These are phyloP conservation scores for Psittacula echo DNA, from an alignment of 2,797 vertebrate species.

Conservation along the genomic window DNA sequence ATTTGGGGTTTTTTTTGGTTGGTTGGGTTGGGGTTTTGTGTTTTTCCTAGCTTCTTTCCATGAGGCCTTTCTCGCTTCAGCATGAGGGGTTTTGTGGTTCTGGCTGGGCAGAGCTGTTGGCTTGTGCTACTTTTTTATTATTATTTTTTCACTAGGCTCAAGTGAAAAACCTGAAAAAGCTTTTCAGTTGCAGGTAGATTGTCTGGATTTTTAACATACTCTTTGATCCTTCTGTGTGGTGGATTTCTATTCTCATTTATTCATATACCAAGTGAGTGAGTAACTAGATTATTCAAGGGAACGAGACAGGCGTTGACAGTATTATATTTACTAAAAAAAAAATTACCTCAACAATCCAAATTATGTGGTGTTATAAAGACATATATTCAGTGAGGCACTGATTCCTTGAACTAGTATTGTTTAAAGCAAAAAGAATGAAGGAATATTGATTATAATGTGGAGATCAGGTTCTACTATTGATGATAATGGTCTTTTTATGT, in stretches of 20 bases:
- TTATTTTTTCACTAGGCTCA: background rate
- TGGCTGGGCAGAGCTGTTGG: background rate
- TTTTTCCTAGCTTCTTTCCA: background rate
- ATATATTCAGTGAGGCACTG: background rate
- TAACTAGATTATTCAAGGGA: background rate
- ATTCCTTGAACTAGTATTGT: background rate
- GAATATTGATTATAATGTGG: background rate
- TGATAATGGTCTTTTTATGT: background rate
- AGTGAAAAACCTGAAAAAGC: background rate
- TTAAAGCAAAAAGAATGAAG: background rate
- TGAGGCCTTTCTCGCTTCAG: fast-evolving
- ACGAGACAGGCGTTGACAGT: background rate
- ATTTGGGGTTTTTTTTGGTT: background rate
- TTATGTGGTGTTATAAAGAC: background rate
- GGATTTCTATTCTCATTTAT: background rate
- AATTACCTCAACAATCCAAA: background rate
- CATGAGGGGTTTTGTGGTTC: background rate
- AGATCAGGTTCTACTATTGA: background rate
- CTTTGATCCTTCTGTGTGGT: background rate
- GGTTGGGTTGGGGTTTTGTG: background rate
- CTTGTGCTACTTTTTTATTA: background rate
- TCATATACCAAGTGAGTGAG: background rate
- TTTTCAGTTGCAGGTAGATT: background rate
- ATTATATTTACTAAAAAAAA: background rate
- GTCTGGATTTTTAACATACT: background rate